Base-by-base conservation (phyloP, 2,797 vertebrate species). In the Zenarchopterus dispar region DNA sequence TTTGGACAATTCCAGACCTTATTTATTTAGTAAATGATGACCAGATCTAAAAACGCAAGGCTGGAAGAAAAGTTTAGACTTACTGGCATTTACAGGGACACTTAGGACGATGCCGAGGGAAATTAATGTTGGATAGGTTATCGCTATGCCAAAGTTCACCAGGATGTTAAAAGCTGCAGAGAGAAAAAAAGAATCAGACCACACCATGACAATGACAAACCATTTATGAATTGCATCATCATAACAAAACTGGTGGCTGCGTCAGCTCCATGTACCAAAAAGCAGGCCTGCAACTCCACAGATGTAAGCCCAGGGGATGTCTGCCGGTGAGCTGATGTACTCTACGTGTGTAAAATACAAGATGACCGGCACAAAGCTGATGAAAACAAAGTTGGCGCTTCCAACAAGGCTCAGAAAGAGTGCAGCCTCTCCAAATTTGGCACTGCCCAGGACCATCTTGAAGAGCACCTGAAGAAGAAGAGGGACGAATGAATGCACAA, bases 381-480 rank as follows among this genome's bases (percentile, higher is more conserved):
- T 65, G 49, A 98, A 96, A 74, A 97, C 88, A 74, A 97, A 85
- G 59, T 98, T 98, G 88, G 96, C 95, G 33, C 95, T 93, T 24
- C 96, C 96, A 52, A 98, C 91, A 18, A 97, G 91, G 57, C 94
- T 96, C 83, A 98, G 87, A 85, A 98, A 98, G 86, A 98, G 94
- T 68, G 97, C 97, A n/a, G 97, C 97, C 88, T 98, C 97, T 72
- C 97, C 97, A 49, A 97, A 98, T 90, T 96, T 98, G 77, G 97
- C 97, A 78, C 97, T 97, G 84, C 97, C 97, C 77, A 98, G 91
- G 74, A 98, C 94, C 85, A 98, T 95, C 90, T 98, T 98, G 91
- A 98, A 98, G 82, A 98, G 95, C 82, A 98, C 97, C 97, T 98
- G 86, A 49, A 68, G 65, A 77, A 74, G 46, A 58, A 70, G 17